Conservation (phyloP, 2,888 invertebrate genomes). For the Xestoiulus laeticollis region DNA sequence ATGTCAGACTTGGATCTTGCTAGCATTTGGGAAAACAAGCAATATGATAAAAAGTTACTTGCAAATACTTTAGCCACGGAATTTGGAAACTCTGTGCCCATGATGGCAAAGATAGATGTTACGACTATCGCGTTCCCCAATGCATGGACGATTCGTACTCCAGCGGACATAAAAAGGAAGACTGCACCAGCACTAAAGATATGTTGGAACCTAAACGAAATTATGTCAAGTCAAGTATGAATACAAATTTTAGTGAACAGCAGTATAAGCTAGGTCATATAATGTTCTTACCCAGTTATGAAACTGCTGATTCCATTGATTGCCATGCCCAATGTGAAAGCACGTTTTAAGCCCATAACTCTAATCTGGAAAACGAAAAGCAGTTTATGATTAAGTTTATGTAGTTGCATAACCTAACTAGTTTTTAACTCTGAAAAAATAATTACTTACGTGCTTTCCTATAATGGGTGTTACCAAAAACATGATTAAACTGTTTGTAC, state of each 20-base stretch:
- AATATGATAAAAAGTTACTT: neutral
- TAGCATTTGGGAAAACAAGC: neutral
- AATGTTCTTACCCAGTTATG: neutral
- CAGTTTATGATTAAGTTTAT: neutral
- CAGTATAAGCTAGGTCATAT: neutral
- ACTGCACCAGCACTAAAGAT: neutral
- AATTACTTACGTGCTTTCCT: neutral
- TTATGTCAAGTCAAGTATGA: too few relatives aligned
- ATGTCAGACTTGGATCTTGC: too few relatives aligned
- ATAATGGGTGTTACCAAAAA: neutral
- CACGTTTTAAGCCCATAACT: neutral
- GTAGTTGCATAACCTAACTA: neutral
- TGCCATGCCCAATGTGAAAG: neutral
- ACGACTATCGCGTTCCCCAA: neutral
- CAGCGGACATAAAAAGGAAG: neutral
- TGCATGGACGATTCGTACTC: neutral
- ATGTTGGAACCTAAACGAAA: neutral
- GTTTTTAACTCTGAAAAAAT: neutral
- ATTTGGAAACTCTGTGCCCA: neutral
- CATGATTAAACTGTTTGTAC: neutral
- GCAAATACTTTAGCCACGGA: neutral
- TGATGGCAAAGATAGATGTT: neutral
- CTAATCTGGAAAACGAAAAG: neutral
- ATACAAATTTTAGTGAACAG: neutral
- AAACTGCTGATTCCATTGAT: neutral